Evolutionary conservation across 2,888 invertebrate species (phyloP).

Genomic region (Drosophila paranaensis): DNA sequence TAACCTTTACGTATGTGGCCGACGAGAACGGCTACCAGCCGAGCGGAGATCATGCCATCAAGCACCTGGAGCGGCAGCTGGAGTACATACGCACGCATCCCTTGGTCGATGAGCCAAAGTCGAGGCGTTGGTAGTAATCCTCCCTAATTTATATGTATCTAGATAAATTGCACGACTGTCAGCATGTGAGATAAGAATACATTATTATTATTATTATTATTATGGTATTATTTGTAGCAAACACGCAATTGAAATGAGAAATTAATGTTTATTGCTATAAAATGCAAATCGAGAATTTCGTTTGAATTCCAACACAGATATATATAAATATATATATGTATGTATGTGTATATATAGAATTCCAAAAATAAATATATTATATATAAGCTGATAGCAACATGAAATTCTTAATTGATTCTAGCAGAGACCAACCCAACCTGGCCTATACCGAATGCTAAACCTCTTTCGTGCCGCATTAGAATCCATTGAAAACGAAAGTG

Average conservation of each 20-base stretch:
- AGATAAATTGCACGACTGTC: slow-evolving; percentile 35
- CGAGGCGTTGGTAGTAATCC: slow-evolving; percentile 58
- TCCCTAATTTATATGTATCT: not conserved
- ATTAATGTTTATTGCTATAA: slow-evolving; percentile 41
- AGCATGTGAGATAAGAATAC: slow-evolving; percentile 25
- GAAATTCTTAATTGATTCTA: slow-evolving; percentile 33
- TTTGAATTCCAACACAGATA: slow-evolving; percentile 14
- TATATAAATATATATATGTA: not conserved
- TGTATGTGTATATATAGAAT: not conserved
- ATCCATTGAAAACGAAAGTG: not conserved
- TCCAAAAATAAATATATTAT: slow-evolving; percentile 37
- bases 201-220: slow-evolving; percentile 15
- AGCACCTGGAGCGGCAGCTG: slow-evolving; percentile 60
- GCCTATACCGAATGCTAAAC: not conserved
- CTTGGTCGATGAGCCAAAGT: slow-evolving; percentile 65
- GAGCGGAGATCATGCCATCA: slow-evolving; percentile 70
- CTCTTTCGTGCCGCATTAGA: not conserved
- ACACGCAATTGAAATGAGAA: slow-evolving; percentile 19
- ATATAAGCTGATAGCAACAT: slow-evolving; percentile 19
- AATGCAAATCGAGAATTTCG: slow-evolving; percentile 46
- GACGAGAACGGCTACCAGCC: slow-evolving; percentile 81
- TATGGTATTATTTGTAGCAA: slow-evolving; percentile 11
- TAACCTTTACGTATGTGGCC: slow-evolving; percentile 79
- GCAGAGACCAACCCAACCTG: slow-evolving; percentile 17
- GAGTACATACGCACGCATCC: slow-evolving; percentile 75